These are phyloP conservation scores for Aldrovandia affinis DNA, from an alignment of 2,797 vertebrate species.

Conservation along the genomic window DNA sequence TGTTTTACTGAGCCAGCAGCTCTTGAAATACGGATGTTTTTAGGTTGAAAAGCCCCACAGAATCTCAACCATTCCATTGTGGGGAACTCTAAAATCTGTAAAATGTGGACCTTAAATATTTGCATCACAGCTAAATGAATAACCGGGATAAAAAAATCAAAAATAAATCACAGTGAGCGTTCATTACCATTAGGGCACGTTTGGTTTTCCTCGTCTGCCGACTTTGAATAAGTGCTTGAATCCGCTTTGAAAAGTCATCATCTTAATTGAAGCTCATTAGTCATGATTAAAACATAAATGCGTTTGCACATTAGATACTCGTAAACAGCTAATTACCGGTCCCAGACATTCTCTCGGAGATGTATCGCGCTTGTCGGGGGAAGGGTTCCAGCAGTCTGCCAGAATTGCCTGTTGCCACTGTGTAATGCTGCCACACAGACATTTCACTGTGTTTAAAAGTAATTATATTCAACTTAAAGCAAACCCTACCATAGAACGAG, in stretches of 20 bases:
- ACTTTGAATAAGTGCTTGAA: constrained; percentile 9
- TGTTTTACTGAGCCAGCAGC: neutral
- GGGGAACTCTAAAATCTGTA: neutral
- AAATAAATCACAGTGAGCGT: neutral
- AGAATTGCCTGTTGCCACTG: neutral
- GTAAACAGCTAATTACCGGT: constrained; percentile 13
- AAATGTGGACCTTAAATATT: neutral
- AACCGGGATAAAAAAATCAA: neutral
- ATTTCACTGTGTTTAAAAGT: neutral
- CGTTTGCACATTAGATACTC: constrained; percentile 10
- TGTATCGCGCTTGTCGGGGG: constrained; percentile 1
- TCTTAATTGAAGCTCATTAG: constrained; percentile 16
- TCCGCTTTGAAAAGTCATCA: neutral
- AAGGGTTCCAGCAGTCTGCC: neutral
- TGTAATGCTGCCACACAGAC: neutral
- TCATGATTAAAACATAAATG: constrained; percentile 18
- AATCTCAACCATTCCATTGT: neutral
- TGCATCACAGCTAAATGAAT: neutral
- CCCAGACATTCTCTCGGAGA: constrained; percentile 5
- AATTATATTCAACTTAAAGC: neutral
- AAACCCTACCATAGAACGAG: neutral
- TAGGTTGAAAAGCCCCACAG: neutral
- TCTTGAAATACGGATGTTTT: neutral
- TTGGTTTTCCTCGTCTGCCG: neutral
- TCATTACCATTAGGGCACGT: constrained; percentile 8